Evolutionary conservation across 2,797 vertebrate genomes (phyloP).

Genomic region (Lerista edwardsae): DNA sequence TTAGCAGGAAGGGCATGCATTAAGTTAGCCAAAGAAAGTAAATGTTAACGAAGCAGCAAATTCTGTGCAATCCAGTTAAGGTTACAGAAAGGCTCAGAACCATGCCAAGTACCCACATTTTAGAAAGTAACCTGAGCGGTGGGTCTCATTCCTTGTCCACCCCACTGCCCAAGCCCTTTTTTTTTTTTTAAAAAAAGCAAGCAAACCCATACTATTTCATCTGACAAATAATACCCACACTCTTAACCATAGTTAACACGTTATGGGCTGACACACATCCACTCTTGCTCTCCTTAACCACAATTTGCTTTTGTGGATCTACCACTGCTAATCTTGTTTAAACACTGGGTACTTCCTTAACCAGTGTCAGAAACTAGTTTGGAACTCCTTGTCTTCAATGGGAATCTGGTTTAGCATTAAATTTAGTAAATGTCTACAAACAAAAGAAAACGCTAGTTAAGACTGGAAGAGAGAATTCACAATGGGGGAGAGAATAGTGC

Average conservation of each 20-base stretch:
- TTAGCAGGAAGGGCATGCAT: conserved; percentile 7
- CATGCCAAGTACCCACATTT: conserved; percentile 1
- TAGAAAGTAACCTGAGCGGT: neutral
- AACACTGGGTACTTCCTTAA: neutral
- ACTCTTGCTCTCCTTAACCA: neutral
- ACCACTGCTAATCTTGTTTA: neutral
- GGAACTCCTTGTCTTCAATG: neutral
- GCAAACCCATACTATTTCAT: too few species aligned
- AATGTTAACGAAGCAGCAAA: conserved; percentile 29
- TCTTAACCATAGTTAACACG: neutral
- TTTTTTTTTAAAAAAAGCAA: neutral
- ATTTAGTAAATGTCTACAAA: neutral
- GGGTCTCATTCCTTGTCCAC: neutral
- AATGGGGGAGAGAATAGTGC: neutral
- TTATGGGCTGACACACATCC: neutral
- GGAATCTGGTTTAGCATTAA: neutral
- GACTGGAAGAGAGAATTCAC: neutral
- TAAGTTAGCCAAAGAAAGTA: conserved; percentile 21
- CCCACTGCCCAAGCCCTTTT: neutral
- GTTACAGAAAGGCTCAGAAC: neutral
- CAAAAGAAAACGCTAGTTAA: neutral
- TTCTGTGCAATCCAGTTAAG: neutral
- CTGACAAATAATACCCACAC: neutral
- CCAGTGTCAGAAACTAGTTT: neutral
- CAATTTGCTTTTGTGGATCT: neutral